Evolutionary conservation across 2,113 vertebrate species (phyloP).

Genomic region (Gallinago jamesoni): DNA sequence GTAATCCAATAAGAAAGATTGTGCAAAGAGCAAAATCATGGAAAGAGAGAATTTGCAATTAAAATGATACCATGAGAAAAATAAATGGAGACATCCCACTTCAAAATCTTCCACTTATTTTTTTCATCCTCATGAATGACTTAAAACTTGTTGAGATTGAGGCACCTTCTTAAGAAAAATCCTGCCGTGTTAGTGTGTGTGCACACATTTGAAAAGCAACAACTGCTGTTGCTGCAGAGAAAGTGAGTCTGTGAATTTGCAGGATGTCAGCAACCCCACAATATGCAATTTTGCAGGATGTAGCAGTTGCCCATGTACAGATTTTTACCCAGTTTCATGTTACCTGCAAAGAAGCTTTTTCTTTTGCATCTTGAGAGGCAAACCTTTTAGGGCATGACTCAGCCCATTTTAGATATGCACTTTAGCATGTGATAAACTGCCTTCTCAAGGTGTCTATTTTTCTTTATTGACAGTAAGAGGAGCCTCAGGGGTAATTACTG

Average conservation of each 20-base stretch:
- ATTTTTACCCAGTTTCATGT: neutral
- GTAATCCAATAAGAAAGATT: neutral
- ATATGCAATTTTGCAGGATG: neutral
- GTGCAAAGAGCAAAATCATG: neutral
- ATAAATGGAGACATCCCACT: neutral
- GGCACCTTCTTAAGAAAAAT: neutral
- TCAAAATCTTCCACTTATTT: neutral
- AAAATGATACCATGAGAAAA: neutral
- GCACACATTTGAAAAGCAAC: neutral
- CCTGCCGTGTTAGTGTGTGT: neutral
- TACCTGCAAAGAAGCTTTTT: neutral
- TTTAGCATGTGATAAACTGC: neutral
- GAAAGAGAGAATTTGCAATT: neutral
- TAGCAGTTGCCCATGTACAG: neutral
- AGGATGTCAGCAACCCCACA: neutral
- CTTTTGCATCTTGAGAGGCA: neutral
- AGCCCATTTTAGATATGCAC: neutral
- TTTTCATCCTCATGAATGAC: neutral
- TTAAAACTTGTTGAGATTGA: neutral
- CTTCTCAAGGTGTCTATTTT: neutral
- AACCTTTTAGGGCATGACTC: neutral
- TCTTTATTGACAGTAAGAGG: conserved; percentile 19
- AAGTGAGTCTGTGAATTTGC: neutral
- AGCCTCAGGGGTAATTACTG: neutral
- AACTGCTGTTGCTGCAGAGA: neutral